phyloP scores from a whole-genome alignment of 2,797 vertebrate genomes.

The Echeneis naucrates region DNA sequence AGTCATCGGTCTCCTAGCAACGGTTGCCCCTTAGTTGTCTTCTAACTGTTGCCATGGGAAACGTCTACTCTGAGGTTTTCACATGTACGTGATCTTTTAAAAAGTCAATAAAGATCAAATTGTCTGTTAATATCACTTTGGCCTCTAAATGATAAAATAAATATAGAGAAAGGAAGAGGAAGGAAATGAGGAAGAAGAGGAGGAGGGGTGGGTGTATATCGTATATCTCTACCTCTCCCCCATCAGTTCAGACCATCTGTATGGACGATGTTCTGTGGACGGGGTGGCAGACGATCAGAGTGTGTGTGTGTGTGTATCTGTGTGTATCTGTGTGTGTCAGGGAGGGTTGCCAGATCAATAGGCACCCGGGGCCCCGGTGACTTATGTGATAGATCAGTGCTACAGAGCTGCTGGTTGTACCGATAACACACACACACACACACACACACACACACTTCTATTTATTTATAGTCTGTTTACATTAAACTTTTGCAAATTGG shows the following conservation, averaged over 20 bases:
- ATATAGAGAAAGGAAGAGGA: too few species aligned
- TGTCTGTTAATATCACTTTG: background rate
- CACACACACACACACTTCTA: slow-evolving; percentile 4
- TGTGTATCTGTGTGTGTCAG: slow-evolving; percentile 23
- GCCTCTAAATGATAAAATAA: background rate
- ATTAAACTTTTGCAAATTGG: slow-evolving; percentile 19
- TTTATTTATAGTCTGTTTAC: slow-evolving; percentile 51
- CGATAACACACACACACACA: slow-evolving; percentile 34
- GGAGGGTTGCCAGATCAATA: slow-evolving; percentile 73
- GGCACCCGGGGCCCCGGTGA: slow-evolving; percentile 62
- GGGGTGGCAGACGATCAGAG: slow-evolving; percentile 57
- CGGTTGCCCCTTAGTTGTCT: too few species aligned
- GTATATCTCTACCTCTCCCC: slow-evolving; percentile 19
- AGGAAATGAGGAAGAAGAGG: background rate
- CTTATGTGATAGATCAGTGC: slow-evolving; percentile 68
- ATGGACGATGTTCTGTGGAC: slow-evolving; percentile 54
- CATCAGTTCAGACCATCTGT: slow-evolving; percentile 70
- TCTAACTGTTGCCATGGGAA: background rate
- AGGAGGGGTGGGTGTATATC: background rate
- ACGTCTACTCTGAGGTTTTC: background rate
- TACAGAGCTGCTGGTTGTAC: slow-evolving; percentile 53
- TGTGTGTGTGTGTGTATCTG: slow-evolving; percentile 29
- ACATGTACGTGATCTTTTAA: background rate
- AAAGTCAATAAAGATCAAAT: too few species aligned
- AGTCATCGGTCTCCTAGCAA: too few species aligned